phyloP scores from a whole-genome alignment of 2,113 vertebrate genomes.

The Sebastes fasciatus region DNA sequence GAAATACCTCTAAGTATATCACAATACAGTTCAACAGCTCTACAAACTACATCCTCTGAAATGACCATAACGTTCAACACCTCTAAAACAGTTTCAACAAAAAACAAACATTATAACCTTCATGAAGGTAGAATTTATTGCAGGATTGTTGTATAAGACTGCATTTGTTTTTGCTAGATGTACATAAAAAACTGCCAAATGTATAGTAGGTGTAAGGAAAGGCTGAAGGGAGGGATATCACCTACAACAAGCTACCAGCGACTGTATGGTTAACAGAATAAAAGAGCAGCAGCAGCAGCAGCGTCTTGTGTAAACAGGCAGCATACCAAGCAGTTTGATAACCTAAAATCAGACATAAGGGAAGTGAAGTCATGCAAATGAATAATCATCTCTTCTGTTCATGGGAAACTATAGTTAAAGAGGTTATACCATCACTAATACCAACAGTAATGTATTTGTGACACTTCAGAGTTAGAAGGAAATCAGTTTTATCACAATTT shows the following conservation, averaged over 20 bases:
- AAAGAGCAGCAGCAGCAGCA: constrained; percentile 21
- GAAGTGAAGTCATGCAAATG: constrained; percentile 17
- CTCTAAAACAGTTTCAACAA: too few relatives aligned
- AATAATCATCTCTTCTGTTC: neutral
- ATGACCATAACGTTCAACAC: too few relatives aligned
- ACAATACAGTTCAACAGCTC: too few relatives aligned
- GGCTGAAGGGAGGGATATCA: neutral
- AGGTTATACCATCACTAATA: constrained; percentile 5
- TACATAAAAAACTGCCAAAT: neutral
- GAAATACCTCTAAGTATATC: too few relatives aligned
- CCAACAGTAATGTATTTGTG: neutral
- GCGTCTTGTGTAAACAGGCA: constrained; percentile 41
- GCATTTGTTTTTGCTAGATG: too few relatives aligned
- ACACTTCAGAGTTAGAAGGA: neutral
- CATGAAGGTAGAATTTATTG: too few relatives aligned
- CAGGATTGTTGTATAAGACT: too few relatives aligned
- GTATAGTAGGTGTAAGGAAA: neutral
- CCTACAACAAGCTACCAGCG: neutral
- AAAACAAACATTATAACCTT: too few relatives aligned
- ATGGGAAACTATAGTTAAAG: constrained; percentile 32
- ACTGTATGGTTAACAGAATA: neutral
- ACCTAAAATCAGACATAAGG: constrained; percentile 33
- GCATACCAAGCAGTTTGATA: constrained; percentile 25
- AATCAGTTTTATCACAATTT: neutral
- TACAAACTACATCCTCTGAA: too few relatives aligned